Base-by-base conservation (phyloP, 2,888 invertebrate species). In the Trissonchulus latispiculum region DNA sequence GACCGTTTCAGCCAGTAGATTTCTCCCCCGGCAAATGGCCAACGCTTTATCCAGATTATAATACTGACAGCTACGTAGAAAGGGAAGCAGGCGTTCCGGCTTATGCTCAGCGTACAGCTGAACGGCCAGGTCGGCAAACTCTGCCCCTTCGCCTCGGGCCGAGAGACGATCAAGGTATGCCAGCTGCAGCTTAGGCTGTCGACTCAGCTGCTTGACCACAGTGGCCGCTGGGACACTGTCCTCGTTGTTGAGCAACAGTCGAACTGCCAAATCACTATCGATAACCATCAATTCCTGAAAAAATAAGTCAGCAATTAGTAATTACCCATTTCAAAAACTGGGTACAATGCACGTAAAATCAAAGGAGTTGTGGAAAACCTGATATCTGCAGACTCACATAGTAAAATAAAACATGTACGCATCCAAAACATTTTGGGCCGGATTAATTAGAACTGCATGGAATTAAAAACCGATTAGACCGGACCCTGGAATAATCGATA, bases 31-130 rank as follows among this genome's bases (percentile, higher is more conserved):
- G 81, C 97, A 97, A 73, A 95, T 90, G 80, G 93, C 90, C 76
- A 97, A 85, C 0, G 96, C 97, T 80, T 92, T 90, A 81, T 95
- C 91, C 79, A 99, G 92, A 0, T 91, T 91, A 85, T 96, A 97
- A 83, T 91, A 90, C 82, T 93, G 92, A 36, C n/a, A 15, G 72
- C 93, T 93, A 79, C 90, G 90, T 62, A 99, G 86, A 82, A 97
- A 93, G 1, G 92, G 90, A 75, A 97, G 84, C 35, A 99, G 86
- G 82, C 93, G 92, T 1, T 90, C 87, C 18, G 90, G 88, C 36
- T 90, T 90, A 83, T 90, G 93, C 81, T 92, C 91, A 0, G 97
- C 95, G 84, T 96, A 97, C 32, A 99, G 86, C 78, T 88, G 88
- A 0, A 99, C 92, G 78, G 96, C 86, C 78, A 90, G 88, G 36